Conservation (phyloP, 2,797 vertebrate genomes). For the Nyctalus aviator region DNA sequence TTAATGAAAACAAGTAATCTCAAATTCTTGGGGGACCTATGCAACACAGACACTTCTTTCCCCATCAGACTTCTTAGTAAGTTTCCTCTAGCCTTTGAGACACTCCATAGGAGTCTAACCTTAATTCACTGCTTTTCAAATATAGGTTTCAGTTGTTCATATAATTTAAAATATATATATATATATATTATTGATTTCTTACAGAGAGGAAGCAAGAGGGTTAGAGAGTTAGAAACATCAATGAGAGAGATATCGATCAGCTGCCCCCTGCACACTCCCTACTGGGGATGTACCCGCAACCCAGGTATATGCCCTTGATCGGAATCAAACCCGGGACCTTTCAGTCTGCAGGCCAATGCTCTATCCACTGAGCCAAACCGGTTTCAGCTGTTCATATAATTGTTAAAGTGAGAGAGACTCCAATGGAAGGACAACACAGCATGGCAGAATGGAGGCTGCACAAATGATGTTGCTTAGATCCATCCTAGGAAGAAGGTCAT, state of each 20-base stretch:
- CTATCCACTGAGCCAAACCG: too few relatives aligned
- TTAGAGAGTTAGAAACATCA: too few relatives aligned
- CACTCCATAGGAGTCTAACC: not conserved
- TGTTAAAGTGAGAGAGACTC: slow-evolving; percentile 43
- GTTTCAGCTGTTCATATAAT: slow-evolving; percentile 35
- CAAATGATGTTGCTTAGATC: fast-evolving
- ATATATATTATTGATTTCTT: too few relatives aligned
- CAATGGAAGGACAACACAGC: not conserved
- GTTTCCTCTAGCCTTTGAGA: slow-evolving; percentile 27
- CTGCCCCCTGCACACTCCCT: too few relatives aligned
- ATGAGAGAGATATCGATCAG: too few relatives aligned
- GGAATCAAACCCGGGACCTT: too few relatives aligned
- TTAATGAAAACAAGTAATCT: slow-evolving; percentile 71
- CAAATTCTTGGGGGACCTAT: slow-evolving; percentile 70
- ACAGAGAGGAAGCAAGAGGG: too few relatives aligned
- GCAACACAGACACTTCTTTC: slow-evolving; percentile 57
- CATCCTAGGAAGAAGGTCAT: not conserved
- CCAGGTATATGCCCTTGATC: too few relatives aligned
- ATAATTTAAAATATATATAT: slow-evolving; percentile 40
- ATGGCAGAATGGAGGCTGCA: not conserved
- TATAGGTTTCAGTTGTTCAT: slow-evolving; percentile 24
- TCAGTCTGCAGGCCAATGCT: too few relatives aligned
- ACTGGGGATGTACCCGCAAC: too few relatives aligned
- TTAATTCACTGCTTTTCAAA: slow-evolving; percentile 69
- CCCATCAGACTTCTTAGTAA: not conserved